A percentile compares a stretch with the other conserved stretches of the same genome.
Evolutionary conservation across 2,113 vertebrate genomes (phyloP).

Genomic region (Petrocephalus microphthalmus): DNA sequence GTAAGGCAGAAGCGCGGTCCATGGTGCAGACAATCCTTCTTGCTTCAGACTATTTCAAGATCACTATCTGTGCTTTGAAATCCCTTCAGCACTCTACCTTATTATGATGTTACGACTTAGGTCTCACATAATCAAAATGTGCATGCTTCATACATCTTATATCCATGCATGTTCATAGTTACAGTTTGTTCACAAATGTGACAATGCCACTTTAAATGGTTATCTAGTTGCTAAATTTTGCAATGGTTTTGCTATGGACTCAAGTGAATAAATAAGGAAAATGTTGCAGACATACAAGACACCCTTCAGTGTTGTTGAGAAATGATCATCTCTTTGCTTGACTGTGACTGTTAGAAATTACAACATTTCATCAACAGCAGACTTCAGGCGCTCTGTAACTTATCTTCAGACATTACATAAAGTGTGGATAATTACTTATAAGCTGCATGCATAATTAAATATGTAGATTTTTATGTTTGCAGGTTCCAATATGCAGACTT

Average conservation of each 20-base stretch:
- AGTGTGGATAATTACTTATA: background rate
- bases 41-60: too few relatives aligned
- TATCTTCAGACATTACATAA: background rate
- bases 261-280: background rate
- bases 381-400: background rate
- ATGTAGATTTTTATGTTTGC: background rate
- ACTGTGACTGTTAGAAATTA: constrained; percentile 2
- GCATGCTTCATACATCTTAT: background rate
- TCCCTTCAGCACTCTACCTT: background rate
- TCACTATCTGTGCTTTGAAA: background rate
- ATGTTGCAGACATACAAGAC: background rate
- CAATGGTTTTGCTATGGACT: background rate
- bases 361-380: background rate
- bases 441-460: constrained; percentile 1
- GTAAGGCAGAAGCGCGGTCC: background rate
- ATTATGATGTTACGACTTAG: background rate
- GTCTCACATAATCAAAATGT: background rate
- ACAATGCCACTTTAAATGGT: background rate
- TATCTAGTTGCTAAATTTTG: background rate
- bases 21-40: background rate
- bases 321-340: background rate
- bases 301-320: constrained; percentile 1
- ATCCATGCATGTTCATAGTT: background rate
- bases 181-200: background rate
- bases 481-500: background rate